Percentiles rank a stretch among this genome's conserved stretches.
These are phyloP conservation scores for Athalia cordata DNA, from an alignment of 2,888 invertebrate genomes.

Conservation along the genomic window DNA sequence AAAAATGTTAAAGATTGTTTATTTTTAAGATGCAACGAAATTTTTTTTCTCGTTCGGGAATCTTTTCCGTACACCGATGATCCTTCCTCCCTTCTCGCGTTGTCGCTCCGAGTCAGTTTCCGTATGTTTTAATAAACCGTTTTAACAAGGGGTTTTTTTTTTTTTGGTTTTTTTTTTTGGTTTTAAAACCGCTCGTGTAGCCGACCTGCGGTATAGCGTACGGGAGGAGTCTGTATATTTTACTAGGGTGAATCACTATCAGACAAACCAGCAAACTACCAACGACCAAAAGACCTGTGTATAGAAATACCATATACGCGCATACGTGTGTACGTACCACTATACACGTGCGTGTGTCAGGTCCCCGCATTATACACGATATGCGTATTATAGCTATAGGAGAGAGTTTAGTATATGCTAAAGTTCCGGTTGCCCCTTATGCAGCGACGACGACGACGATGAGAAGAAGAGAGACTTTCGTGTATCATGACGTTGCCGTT, in stretches of 20 bases:
- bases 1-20: no score
- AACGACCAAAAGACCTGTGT: slow-evolving; percentile 16
- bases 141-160: slow-evolving; percentile 31
- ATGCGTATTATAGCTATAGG: slow-evolving; percentile 11
- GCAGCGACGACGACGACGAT: background rate
- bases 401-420: slow-evolving; percentile 42
- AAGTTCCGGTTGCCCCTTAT: slow-evolving; percentile 28
- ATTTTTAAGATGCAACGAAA: background rate
- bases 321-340: background rate
- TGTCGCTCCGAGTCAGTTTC: background rate
- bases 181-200: slow-evolving; percentile 25
- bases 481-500: slow-evolving; percentile 23
- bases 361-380: background rate
- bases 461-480: slow-evolving; percentile 38
- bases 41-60: slow-evolving; percentile 8
- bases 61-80: slow-evolving; percentile 13
- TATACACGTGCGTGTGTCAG: background rate
- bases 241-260: slow-evolving; percentile 48
- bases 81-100: slow-evolving; percentile 12
- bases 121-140: slow-evolving; percentile 45
- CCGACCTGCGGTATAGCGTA: slow-evolving; percentile 11
- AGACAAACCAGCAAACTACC: slow-evolving; percentile 40
- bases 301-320: background rate
- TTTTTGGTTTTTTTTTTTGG: slow-evolving; percentile 16
- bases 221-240: slow-evolving; percentile 44